phyloP scores from a whole-genome alignment of 2,113 vertebrate species.

The Brachionichthys hirsutus region DNA sequence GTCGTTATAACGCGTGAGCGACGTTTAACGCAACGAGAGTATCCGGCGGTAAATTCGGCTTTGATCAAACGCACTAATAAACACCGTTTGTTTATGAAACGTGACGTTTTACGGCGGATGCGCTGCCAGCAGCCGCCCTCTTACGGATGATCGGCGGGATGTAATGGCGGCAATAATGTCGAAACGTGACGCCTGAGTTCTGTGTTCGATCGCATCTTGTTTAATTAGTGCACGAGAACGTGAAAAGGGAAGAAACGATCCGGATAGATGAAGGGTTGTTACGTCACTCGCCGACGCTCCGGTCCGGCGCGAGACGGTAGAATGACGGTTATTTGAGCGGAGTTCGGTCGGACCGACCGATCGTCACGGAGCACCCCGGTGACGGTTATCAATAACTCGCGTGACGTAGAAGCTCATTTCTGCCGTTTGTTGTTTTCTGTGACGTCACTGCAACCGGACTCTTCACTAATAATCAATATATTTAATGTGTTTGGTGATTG shows the following conservation, averaged over 20 bases:
- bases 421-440: not conserved
- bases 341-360: not conserved
- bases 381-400: not conserved
- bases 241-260: no score
- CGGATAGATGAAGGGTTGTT: not conserved
- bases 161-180: not conserved
- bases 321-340: slow-evolving; percentile 5
- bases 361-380: not conserved
- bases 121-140: slow-evolving; percentile 33
- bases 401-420: not conserved
- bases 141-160: not conserved
- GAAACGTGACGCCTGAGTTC: not conserved
- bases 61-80: accelerated
- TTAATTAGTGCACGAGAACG: not conserved
- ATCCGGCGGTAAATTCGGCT: slow-evolving; percentile 11
- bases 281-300: not conserved
- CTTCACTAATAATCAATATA: no score
- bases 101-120: slow-evolving; percentile 15
- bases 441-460: slow-evolving; percentile 14
- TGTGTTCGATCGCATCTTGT: accelerated
- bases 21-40: accelerated
- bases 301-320: not conserved
- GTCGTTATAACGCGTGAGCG: accelerated
- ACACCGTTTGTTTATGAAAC: not conserved
- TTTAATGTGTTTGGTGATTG: no score